Evolutionary conservation across 2,888 invertebrate species (phyloP).

Genomic region (Tenthredo distinguenda): DNA sequence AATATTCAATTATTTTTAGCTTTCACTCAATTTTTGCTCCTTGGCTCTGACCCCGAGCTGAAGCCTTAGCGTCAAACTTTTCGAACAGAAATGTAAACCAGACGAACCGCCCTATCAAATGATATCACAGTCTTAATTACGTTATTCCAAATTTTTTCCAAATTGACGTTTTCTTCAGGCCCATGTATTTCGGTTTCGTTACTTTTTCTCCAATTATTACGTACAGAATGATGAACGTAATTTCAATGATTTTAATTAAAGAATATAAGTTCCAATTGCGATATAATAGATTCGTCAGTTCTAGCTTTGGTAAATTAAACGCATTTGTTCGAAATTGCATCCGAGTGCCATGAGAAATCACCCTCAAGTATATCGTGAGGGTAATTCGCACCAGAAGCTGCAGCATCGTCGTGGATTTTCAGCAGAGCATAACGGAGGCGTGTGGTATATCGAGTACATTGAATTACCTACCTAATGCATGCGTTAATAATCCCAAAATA

Average conservation of each 20-base stretch:
- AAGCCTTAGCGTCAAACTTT: not conserved
- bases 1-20: not conserved
- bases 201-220: no score
- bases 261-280: not conserved
- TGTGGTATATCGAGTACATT: not conserved
- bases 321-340: not conserved
- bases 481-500: conserved; percentile 15
- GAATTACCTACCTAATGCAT: not conserved
- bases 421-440: not conserved
- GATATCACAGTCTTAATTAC: not conserved
- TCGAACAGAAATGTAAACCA: not conserved
- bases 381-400: not conserved
- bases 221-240: no score
- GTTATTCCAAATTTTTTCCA: not conserved
- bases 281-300: not conserved
- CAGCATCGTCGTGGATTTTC: not conserved
- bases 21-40: not conserved
- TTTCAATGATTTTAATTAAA: no score
- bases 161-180: not conserved
- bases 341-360: not conserved
- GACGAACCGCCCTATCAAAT: not conserved
- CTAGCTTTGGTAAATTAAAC: not conserved
- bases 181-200: no score
- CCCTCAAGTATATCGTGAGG: not conserved
- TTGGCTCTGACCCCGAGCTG: not conserved